Evolutionary conservation across 2,113 vertebrate genomes (phyloP).

Genomic region (Sarotherodon lohbergeri): DNA sequence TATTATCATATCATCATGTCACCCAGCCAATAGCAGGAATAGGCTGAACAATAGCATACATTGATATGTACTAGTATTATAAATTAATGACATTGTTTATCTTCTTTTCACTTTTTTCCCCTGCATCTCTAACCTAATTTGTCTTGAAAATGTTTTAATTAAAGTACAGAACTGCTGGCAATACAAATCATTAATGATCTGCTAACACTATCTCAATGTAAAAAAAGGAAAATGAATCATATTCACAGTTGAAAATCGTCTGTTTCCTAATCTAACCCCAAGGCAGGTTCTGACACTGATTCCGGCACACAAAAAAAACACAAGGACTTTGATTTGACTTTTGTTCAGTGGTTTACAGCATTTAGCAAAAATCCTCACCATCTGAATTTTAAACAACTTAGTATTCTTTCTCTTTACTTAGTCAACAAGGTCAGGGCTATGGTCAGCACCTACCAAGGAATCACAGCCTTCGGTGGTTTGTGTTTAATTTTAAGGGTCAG

Average conservation of each 20-base stretch:
- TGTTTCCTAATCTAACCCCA: not conserved
- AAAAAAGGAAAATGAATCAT: not conserved
- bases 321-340: not conserved
- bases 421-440: not conserved
- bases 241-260: not conserved
- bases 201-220: not conserved
- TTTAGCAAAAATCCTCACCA: not conserved
- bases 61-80: not conserved
- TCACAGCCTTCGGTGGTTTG: not conserved
- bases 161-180: not conserved
- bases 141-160: not conserved
- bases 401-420: not conserved
- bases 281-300: not conserved
- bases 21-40: not conserved
- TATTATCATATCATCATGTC: not conserved
- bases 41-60: not conserved
- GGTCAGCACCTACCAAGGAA: not conserved
- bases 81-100: not conserved
- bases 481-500: constrained; percentile 5
- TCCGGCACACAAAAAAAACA: not conserved
- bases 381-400: not conserved
- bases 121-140: not conserved
- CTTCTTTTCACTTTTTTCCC: not conserved
- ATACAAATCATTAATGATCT: not conserved
- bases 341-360: not conserved